These are phyloP conservation scores for Stichodactyla helianthus DNA, from an alignment of 64 coral and sea anemone species.

Conservation along the genomic window DNA sequence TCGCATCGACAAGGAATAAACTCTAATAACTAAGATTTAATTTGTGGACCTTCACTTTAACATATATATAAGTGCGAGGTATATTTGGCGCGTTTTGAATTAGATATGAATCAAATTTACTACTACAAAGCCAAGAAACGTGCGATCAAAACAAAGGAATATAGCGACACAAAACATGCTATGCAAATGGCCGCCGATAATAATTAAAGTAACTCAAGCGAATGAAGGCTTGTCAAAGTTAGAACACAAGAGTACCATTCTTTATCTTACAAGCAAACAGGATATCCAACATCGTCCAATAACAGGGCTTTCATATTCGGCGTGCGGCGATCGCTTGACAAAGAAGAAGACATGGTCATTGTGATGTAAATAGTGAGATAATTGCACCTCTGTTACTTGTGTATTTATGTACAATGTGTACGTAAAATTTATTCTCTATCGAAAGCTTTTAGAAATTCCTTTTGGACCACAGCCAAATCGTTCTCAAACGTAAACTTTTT, in stretches of 20 bases:
- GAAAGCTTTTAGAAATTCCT: neutral
- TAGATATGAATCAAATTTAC: neutral
- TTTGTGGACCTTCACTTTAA: neutral
- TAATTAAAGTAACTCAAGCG: constrained; percentile 27
- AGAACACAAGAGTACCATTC: constrained; percentile 38
- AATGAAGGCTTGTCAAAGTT: constrained; percentile 42
- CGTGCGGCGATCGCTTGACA: neutral
- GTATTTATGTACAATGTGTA: constrained; percentile 20
- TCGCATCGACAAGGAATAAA: neutral
- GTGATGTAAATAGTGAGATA: constrained; percentile 54
- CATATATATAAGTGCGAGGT: constrained; percentile 7
- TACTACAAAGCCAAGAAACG: constrained; percentile 10
- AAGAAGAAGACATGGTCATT: constrained; percentile 32
- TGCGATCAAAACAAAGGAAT: constrained; percentile 12
- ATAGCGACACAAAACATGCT: neutral
- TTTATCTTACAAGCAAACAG: constrained; percentile 25
- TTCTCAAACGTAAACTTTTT: neutral
- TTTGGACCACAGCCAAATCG: neutral
- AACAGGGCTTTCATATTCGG: constrained; percentile 14
- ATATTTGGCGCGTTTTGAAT: neutral
- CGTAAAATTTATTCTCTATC: neutral
- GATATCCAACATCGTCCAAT: constrained; percentile 43
- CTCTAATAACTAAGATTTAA: neutral
- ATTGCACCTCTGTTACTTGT: constrained; percentile 25
- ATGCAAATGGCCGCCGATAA: constrained; percentile 9